These are phyloP conservation scores for Leptestheria dahalacensis DNA, from an alignment of 1,140 invertebrate genomes.

Conservation along the genomic window DNA sequence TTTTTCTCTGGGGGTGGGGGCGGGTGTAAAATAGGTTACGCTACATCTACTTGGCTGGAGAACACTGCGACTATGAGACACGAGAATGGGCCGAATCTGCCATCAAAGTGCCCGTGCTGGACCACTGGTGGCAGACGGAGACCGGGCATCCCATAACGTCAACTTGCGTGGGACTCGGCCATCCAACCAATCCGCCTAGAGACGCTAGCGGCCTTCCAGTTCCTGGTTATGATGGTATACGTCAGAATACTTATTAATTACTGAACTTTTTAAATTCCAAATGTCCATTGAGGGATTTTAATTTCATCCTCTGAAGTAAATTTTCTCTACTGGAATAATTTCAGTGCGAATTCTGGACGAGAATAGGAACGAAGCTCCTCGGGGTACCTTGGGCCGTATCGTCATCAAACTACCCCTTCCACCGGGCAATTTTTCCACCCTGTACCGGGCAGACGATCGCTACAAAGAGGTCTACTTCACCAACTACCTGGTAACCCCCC, in stretches of 20 bases:
- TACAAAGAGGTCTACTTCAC: slow-evolving; percentile 68
- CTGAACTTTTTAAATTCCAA: too few relatives aligned
- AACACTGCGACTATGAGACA: slow-evolving; percentile 84
- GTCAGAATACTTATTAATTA: too few relatives aligned
- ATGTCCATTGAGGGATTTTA: too few relatives aligned
- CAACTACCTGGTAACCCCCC: slow-evolving; percentile 51
- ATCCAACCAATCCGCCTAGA: slow-evolving; percentile 40
- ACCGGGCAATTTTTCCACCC: slow-evolving; percentile 65
- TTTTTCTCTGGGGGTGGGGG: too few relatives aligned
- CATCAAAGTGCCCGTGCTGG: slow-evolving; percentile 63
- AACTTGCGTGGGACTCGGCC: slow-evolving; percentile 57
- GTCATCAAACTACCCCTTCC: slow-evolving; percentile 71
- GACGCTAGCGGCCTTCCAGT: slow-evolving; percentile 57
- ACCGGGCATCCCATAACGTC: slow-evolving; percentile 78
- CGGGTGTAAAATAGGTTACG: slow-evolving; percentile 40
- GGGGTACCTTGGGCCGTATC: slow-evolving; percentile 63
- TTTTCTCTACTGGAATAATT: slow-evolving; percentile 16
- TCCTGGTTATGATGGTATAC: slow-evolving; percentile 66
- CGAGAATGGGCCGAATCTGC: slow-evolving; percentile 66
- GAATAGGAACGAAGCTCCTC: slow-evolving; percentile 46
- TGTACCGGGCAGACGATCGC: slow-evolving; percentile 65
- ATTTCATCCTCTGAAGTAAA: not conserved
- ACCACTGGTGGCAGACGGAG: slow-evolving; percentile 96
- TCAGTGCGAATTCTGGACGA: slow-evolving; percentile 53
- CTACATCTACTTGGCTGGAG: slow-evolving; percentile 75